Evolutionary conservation across 2,113 vertebrate genomes (phyloP), one percentile per base, ranked within the genome.

Genomic region (Sander lucioperca): DNA sequence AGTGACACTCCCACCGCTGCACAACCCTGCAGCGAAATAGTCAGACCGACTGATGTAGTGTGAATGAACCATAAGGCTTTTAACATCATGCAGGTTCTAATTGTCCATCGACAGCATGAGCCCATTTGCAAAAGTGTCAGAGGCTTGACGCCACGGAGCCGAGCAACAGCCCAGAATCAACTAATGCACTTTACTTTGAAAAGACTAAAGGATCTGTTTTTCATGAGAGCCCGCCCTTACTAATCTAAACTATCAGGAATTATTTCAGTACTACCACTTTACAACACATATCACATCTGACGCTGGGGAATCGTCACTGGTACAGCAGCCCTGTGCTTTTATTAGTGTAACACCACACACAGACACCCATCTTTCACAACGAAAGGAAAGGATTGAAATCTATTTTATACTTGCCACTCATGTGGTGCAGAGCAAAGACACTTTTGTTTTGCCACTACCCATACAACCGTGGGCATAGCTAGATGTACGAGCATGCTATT

Each of bases 61-160:
- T 63, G 58, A 30, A 86, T 79, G 81, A 79, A 54, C 61, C 68
- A 36, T 14, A 4, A 39, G 15, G 47, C 71, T 79, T 86, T 84
- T 53, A 80, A 76, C 59, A 64, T 62, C 54, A 57, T 16, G 39
- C 67, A 48, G 64, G 56, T 74, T 64, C 30, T 76, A 83, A 74
- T 81, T 86, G 62, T 74, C 63, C 82, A 76, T 53, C 64, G 27
- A 84, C 75, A 66, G 58, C 48, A 62, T 43, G 14, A 21, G 19
- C 16, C 21, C 16, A 73, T 79, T 84, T 86, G 58, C 33, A 43
- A 50, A 47, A 80, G 58, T n/a, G 74, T 77, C 66, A 70, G 48
- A n/a, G 15, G 33, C 36, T 75, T 33, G 56, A 66, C 0, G 15
- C 57, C 13, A 3, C 9, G 1, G 54, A 7, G 33, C 57, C 61